Evolutionary conservation across 2,797 vertebrate species (phyloP), one percentile per base, ranked within the genome.

Genomic region (Spondyliosoma cantharus): DNA sequence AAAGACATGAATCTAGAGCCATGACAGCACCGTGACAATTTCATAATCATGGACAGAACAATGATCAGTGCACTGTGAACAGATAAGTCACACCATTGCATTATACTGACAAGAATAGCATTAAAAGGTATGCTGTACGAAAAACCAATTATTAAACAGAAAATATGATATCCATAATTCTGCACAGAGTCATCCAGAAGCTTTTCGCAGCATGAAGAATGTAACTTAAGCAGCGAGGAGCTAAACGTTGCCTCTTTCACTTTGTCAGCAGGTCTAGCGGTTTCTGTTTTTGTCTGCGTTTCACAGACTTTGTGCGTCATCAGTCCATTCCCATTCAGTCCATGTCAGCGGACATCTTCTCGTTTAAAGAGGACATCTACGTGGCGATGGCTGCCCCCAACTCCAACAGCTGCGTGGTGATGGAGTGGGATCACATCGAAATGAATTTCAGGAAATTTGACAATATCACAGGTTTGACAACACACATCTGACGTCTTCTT

Each of bases 381-480:
- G 97, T 98, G 75, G 96, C 97, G 29, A 96, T 99, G 82, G 96
- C 98, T 0, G 96, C 97, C 61, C 98, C 97, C n/a, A 96, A 95
- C 90, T 96, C 97, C 92, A 97, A 98, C 94, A 99, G 98, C 93
- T 99, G 98, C 88, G 96, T 97, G 93, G 94, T 99, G 78, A 94
- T 99, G 93, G 97, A 99, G 87, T 99, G 98, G 98, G 98, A 99
- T 91, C 98, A 99, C 92, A 96, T 99, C 59, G 98, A 99, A 88
- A 96, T 97, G 95, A 97, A 98, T 76, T 99, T 99, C 94, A 96
- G 98, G 86, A 97, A 96, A 83, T 98, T 98, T 1, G 97, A 99
- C 92, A 98, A 98, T 37, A 99, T 99, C 83, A 97, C 97, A 96
- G 98, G 98, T 99, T 93, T 84, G 87, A 81, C 8, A 43, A 54